Evolutionary conservation across 2,888 invertebrate species (phyloP).

Genomic region (Hypsopygia costalis): DNA sequence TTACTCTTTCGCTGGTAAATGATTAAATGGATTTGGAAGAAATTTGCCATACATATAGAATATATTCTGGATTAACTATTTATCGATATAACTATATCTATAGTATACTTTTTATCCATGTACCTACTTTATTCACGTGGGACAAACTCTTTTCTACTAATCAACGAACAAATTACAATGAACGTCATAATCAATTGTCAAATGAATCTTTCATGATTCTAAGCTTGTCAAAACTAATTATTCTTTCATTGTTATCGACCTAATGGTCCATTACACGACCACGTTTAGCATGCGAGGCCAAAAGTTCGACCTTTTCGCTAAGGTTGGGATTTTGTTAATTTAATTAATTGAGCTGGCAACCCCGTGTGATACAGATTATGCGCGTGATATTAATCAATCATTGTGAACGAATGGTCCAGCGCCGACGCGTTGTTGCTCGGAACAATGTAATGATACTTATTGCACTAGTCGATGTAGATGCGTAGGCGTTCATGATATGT

Average conservation of each 20-base stretch:
- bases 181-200: constrained; percentile 7
- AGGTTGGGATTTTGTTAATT: constrained; percentile 49
- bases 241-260: constrained; percentile 9
- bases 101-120: too few species aligned
- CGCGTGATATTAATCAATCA: background rate
- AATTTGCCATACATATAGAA: too few species aligned
- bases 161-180: constrained; percentile 1
- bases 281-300: constrained; percentile 8
- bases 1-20: too few species aligned
- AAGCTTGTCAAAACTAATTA: constrained; percentile 10
- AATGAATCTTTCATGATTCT: background rate
- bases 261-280: background rate
- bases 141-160: too few species aligned
- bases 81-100: too few species aligned
- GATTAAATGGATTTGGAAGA: too few species aligned
- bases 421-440: background rate
- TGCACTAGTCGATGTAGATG: background rate
- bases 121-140: too few species aligned
- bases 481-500: background rate
- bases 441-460: background rate
- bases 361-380: constrained; percentile 11
- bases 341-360: constrained; percentile 34
- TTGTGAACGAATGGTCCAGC: background rate
- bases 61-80: too few species aligned
- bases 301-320: constrained; percentile 43